A percentile compares a stretch with the other conserved stretches of the same genome.
Conservation (phyloP, 2,797 vertebrate genomes). For the Cirrhinus molitorella region DNA sequence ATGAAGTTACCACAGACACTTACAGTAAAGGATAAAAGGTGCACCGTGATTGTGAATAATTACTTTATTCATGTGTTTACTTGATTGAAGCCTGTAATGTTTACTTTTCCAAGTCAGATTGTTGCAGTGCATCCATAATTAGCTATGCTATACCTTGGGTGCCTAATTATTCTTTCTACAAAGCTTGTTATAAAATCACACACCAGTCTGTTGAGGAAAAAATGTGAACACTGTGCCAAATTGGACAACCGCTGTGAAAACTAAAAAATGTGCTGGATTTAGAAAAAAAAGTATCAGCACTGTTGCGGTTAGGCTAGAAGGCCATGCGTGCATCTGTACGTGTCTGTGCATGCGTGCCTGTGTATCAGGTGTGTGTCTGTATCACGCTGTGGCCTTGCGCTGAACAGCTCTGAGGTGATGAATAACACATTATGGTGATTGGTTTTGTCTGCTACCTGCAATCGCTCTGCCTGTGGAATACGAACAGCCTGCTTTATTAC, state of each 20-base stretch:
- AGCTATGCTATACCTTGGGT: not conserved
- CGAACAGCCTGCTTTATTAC: constrained; percentile 43
- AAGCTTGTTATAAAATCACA: constrained; percentile 7
- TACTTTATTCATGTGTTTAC: not conserved
- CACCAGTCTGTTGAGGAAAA: not conserved
- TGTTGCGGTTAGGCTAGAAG: not conserved
- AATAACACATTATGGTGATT: constrained; percentile 64
- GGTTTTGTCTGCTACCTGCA: constrained; percentile 55
- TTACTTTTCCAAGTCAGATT: not conserved
- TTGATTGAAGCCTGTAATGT: not conserved
- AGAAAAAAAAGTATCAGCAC: not conserved
- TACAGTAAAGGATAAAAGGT: not conserved
- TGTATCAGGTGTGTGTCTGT: constrained; percentile 30
- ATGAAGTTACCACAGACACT: not conserved
- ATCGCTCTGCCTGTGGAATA: constrained; percentile 44
- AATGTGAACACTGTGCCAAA: not conserved
- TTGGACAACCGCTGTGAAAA: constrained; percentile 19
- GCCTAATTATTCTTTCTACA: constrained; percentile 3
- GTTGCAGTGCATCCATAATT: not conserved
- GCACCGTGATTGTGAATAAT: not conserved
- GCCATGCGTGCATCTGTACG: constrained; percentile 17
- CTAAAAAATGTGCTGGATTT: constrained; percentile 14
- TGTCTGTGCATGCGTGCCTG: constrained; percentile 20
- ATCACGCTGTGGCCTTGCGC: constrained; percentile 12
- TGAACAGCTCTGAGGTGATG: constrained; percentile 53